Conservation (phyloP, 2,888 invertebrate genomes). For the Alloplasta piceator region DNA sequence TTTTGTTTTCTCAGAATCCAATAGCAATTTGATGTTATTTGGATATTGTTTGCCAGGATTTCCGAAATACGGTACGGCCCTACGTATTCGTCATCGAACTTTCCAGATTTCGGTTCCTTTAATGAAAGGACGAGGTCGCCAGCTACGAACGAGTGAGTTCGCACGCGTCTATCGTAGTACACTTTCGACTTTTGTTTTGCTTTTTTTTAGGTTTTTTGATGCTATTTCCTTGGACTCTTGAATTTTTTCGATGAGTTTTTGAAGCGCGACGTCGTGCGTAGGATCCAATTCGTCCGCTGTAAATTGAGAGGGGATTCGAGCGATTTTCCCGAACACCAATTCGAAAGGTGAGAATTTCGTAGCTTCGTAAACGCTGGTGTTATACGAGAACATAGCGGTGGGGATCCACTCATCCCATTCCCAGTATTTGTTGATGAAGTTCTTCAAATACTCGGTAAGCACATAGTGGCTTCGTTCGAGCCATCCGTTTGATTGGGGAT, state of each 20-base stretch:
- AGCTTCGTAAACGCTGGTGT: slow-evolving; percentile 51
- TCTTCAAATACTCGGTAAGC: slow-evolving; percentile 52
- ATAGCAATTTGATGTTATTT: background rate
- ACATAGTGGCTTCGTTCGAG: slow-evolving; percentile 47
- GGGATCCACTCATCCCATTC: slow-evolving; percentile 49
- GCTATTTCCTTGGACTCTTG: slow-evolving; percentile 6
- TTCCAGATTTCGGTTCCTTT: no score
- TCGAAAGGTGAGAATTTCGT: slow-evolving; percentile 50
- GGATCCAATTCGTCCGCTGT: slow-evolving; percentile 11
- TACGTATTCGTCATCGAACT: no score
- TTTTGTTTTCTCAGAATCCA: slow-evolving; percentile 1
- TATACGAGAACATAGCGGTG: no score
- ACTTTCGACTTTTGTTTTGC: slow-evolving; percentile 13
- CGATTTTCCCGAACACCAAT: slow-evolving; percentile 46
- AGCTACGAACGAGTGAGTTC: background rate
- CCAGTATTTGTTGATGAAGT: slow-evolving; percentile 33
- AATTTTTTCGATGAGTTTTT: background rate
- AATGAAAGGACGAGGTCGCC: background rate
- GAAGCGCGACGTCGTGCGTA: slow-evolving; percentile 2
- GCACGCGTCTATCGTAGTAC: no score
- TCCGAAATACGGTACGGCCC: slow-evolving; percentile 10
- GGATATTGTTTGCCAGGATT: slow-evolving; percentile 4
- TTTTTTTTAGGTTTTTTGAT: background rate
- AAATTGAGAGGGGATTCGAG: slow-evolving; percentile 28
- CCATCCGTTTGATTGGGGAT: slow-evolving; percentile 49